phyloP scores from a whole-genome alignment of 2,888 invertebrate genomes.

The Pyrrhia umbra region DNA sequence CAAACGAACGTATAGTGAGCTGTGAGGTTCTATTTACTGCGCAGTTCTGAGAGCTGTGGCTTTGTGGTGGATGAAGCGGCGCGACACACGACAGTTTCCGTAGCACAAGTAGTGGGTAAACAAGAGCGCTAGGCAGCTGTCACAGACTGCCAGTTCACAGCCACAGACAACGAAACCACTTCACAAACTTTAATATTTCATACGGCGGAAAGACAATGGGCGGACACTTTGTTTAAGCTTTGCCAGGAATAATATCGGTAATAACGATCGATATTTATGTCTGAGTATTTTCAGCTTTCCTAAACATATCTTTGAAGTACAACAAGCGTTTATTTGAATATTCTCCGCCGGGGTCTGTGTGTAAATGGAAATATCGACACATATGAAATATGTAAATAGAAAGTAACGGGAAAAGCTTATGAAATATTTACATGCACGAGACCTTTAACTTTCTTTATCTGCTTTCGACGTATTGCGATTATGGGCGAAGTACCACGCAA shows the following conservation, averaged over 20 bases:
- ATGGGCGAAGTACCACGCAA: conserved; percentile 19
- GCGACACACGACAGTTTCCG: conserved; percentile 43
- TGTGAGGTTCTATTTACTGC: conserved; percentile 24
- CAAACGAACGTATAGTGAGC: conserved; percentile 18
- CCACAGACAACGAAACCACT: conserved; percentile 25
- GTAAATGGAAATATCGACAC: conserved; percentile 20
- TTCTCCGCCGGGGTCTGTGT: background rate
- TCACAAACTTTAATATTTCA: conserved; percentile 52
- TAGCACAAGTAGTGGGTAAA: conserved; percentile 34
- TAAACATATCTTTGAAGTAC: conserved; percentile 4
- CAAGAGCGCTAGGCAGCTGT: conserved; percentile 41
- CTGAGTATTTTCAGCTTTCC: conserved; percentile 37
- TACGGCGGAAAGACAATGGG: conserved; percentile 18
- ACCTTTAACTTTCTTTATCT: conserved; percentile 34
- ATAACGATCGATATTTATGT: conserved; percentile 54
- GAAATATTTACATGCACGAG: conserved; percentile 38
- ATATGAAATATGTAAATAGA: conserved; percentile 22
- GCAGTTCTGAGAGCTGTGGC: conserved; percentile 26
- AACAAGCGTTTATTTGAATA: conserved; percentile 12
- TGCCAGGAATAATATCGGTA: conserved; percentile 42
- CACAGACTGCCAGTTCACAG: conserved; percentile 42
- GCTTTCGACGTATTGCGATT: conserved; percentile 14
- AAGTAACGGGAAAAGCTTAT: conserved; percentile 42
- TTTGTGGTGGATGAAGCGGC: conserved; percentile 39
- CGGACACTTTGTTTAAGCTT: conserved; percentile 40